phyloP scores from a whole-genome alignment of 2,888 invertebrate species.

The Ectemnius continuus region DNA sequence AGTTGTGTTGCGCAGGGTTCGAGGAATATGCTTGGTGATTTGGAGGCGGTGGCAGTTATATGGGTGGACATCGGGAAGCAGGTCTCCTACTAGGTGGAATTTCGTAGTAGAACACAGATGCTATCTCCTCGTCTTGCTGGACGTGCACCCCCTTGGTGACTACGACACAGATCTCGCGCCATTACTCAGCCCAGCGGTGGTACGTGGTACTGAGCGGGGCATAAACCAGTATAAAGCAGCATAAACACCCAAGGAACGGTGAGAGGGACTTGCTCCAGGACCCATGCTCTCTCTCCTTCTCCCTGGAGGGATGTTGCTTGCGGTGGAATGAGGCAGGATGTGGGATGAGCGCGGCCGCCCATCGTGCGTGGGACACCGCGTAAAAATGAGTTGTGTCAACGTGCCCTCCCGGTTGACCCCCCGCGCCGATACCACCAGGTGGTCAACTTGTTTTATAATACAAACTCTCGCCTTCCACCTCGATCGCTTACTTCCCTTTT shows the following conservation, averaged over 20 bases:
- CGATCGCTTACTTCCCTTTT: slow-evolving; percentile 19
- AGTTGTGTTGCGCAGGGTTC: slow-evolving; percentile 13
- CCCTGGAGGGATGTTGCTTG: too few relatives aligned
- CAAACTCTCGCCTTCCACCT: slow-evolving; percentile 21
- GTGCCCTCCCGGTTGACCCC: slow-evolving; percentile 66
- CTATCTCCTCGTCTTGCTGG: slow-evolving; percentile 51
- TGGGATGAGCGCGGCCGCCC: slow-evolving; percentile 69
- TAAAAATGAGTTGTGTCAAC: slow-evolving; percentile 78
- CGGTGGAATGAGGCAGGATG: slow-evolving; percentile 3
- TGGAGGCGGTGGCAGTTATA: too few relatives aligned
- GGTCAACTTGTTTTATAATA: slow-evolving; percentile 70
- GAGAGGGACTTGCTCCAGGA: slow-evolving; percentile 38
- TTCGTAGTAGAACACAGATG: slow-evolving; percentile 47
- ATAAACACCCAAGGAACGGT: slow-evolving; percentile 19
- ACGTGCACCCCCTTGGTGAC: slow-evolving; percentile 48
- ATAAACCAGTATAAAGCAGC: slow-evolving; percentile 46
- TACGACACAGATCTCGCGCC: slow-evolving; percentile 71
- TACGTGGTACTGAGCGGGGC: slow-evolving; percentile 31
- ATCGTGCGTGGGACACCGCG: slow-evolving; percentile 75
- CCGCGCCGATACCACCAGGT: slow-evolving; percentile 70
- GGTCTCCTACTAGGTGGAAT: background rate
- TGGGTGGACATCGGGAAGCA: too few relatives aligned
- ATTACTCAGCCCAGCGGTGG: slow-evolving; percentile 68
- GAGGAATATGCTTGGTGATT: background rate
- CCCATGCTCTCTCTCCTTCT: too few relatives aligned